Conservation (phyloP, 2,797 vertebrate species). For the Phylloscopus collybita region DNA sequence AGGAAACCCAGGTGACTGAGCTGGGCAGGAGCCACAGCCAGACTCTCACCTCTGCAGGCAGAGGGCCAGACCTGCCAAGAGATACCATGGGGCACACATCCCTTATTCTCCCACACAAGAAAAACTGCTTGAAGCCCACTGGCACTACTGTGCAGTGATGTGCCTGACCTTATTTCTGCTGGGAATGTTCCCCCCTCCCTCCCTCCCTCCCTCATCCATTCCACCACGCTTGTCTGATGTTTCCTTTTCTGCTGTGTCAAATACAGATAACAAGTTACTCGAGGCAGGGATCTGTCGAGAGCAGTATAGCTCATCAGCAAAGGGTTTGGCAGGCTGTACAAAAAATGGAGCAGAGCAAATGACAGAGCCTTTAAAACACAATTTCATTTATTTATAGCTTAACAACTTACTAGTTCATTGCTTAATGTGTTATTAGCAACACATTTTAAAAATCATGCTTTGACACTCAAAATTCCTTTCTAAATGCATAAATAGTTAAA, state of each 20-base stretch:
- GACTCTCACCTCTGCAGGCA: neutral
- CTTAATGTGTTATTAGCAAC: neutral
- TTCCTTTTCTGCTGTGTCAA: constrained; percentile 18
- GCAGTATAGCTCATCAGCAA: neutral
- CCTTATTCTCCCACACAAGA: neutral
- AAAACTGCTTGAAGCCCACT: neutral
- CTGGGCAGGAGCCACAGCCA: neutral
- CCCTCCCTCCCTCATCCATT: constrained; percentile 3
- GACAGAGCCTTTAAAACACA: constrained; percentile 3
- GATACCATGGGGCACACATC: fast-evolving
- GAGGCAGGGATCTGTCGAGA: constrained; percentile 51
- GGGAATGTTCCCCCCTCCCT: neutral
- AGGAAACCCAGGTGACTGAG: neutral
- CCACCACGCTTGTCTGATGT: neutral
- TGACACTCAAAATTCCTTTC: neutral
- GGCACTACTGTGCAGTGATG: neutral
- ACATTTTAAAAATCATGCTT: neutral
- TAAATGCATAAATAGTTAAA: neutral
- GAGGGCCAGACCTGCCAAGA: neutral
- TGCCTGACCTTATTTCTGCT: constrained; percentile 22
- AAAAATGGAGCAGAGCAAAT: constrained; percentile 21
- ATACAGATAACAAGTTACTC: constrained; percentile 40
- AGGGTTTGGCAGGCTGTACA: neutral
- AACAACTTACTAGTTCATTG: constrained; percentile 14
- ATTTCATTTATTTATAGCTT: neutral